A percentile compares a stretch with the other conserved stretches of the same genome.
Conservation (phyloP, 2,888 invertebrate species). For the Callimorpha dominula region DNA sequence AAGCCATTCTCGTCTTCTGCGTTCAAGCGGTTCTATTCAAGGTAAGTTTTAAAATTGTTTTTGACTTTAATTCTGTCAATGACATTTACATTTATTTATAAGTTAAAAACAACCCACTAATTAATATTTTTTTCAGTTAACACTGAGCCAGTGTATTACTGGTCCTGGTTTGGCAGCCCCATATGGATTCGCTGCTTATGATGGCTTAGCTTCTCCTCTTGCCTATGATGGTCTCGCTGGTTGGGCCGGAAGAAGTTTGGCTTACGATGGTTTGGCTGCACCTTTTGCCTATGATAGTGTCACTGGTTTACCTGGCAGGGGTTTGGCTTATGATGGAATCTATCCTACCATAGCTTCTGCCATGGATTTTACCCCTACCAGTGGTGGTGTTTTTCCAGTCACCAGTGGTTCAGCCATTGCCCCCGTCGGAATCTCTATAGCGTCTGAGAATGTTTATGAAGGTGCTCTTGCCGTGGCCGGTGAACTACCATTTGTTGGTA, state of each 20-base stretch:
- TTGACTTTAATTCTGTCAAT: neutral
- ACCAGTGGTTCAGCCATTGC: slow-evolving; percentile 39
- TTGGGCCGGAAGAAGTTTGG: too few relatives aligned
- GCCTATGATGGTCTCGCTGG: neutral
- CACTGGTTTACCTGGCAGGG: neutral
- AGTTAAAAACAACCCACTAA: slow-evolving; percentile 21
- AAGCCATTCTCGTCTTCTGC: slow-evolving; percentile 31
- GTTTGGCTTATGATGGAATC: neutral
- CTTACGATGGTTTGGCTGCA: slow-evolving; percentile 1
- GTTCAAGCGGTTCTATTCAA: slow-evolving; percentile 34
- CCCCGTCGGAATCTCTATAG: slow-evolving; percentile 55
- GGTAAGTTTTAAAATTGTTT: slow-evolving; percentile 13
- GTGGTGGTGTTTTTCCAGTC: slow-evolving; percentile 51
- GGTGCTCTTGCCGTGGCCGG: slow-evolving; percentile 52
- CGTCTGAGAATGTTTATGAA: slow-evolving; percentile 58
- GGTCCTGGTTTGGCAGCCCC: too few relatives aligned
- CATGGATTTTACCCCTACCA: slow-evolving; percentile 33
- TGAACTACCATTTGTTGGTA: slow-evolving; percentile 58
- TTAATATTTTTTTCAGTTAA: too few relatives aligned
- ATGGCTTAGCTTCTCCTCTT: slow-evolving; percentile 16
- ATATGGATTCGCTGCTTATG: neutral
- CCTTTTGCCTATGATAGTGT: neutral
- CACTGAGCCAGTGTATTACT: too few relatives aligned
- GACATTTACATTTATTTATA: too few relatives aligned
- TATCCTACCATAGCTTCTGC: neutral